Base-by-base conservation (phyloP, 2,113 vertebrate genomes). In the Meleagris gallopavo region DNA sequence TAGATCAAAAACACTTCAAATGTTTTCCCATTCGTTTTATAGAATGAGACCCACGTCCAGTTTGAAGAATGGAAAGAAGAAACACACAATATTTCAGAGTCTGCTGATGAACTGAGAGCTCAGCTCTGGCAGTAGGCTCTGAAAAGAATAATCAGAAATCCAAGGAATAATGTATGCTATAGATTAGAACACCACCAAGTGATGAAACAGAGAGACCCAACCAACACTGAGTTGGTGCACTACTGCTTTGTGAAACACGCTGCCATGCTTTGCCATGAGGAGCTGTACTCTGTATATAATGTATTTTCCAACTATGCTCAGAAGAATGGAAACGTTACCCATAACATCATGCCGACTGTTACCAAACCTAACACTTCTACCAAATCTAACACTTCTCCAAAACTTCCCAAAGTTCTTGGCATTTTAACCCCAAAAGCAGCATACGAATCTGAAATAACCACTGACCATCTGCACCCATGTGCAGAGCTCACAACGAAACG, bases 111-210 rank as follows among this genome's bases (percentile, higher is more conserved):
- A 1, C 67, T 8, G 3, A 2, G 58, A 65, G 38, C 76, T 50
- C 60, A 34, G 0, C 29, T n/a, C 36, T 2, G 29, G 41, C 61
- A 29, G 38, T 21, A 15, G 21, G 21, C 64, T 11, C 5, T 0
- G 6, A 10, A 19, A 46, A 29, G 7, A 34, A 1, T 1, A 2
- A n/a, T 0, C 22, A 54, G 62, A 11, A 54, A 8, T 7, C 64
- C 64, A 6, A 4, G 13, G 13, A 2, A 0, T 1, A 22, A 29
- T 2, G 0, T 0, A 0, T 4, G 2, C 1, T 4, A 3, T 0
- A 43, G 62, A 18, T 2, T 22, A 72, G 46, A 32, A 11, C 1
- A 2, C 4, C 38, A 9, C 9, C 6, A 3, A 0, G 7, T 40
- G 3, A 45, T 7, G 10, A 7, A 8, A 20, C 24, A 19, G 10